These are phyloP conservation scores for Limnodromus scolopaceus DNA, from an alignment of 2,797 vertebrate genomes.

Conservation along the genomic window DNA sequence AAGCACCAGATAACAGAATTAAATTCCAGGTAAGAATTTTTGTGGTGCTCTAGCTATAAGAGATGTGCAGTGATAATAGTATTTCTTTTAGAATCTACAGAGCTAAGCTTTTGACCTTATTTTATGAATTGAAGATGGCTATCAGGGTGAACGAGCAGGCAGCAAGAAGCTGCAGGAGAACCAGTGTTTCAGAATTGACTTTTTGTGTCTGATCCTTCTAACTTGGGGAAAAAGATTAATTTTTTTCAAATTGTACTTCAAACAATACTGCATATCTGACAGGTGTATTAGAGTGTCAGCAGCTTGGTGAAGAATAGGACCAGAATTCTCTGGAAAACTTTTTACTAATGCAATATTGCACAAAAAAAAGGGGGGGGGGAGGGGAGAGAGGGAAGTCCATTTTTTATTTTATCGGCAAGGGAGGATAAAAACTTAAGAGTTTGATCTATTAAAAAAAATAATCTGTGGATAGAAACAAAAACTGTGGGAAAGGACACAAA, in stretches of 20 bases:
- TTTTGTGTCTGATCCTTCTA: not conserved
- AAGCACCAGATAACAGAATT: accelerated
- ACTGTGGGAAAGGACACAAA: not conserved
- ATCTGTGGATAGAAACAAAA: not conserved
- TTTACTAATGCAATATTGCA: not conserved
- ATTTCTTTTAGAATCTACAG: not conserved
- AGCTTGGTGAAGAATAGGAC: not conserved
- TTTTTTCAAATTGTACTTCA: not conserved
- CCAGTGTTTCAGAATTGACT: not conserved
- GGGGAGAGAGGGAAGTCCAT: accelerated
- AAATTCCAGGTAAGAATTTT: constrained; percentile 21
- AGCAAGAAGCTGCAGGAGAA: not conserved
- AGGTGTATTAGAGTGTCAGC: not conserved
- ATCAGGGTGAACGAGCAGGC: not conserved
- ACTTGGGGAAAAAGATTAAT: not conserved
- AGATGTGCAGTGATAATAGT: not conserved
- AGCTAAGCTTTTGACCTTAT: not conserved
- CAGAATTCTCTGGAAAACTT: not conserved
- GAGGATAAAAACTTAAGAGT: not conserved
- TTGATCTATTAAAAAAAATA: not conserved
- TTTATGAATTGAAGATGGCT: not conserved
- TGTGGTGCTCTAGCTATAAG: not conserved
- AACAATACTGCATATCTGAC: not conserved
- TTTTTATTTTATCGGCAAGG: not conserved
- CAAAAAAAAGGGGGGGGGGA: accelerated